Evolutionary conservation across 30 jellyfish, hydroid and myxozoan species (phyloP).

Genomic region (Rhopilema esculentum): DNA sequence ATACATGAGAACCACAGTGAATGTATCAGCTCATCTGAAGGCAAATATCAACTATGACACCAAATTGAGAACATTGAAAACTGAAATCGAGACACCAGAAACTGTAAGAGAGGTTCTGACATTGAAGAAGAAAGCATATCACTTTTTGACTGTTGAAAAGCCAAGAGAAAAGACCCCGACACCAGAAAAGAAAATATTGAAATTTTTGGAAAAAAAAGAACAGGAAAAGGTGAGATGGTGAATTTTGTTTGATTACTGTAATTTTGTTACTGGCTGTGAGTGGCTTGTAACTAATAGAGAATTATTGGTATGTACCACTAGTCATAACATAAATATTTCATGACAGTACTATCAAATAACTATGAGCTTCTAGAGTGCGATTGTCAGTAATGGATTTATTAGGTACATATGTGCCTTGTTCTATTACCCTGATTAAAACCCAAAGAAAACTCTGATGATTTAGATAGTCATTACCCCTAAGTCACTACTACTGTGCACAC

Average conservation of each 20-base stretch:
- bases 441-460: too few relatives aligned
- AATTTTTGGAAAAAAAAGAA: neutral
- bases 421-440: too few relatives aligned
- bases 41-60: conserved; percentile 41
- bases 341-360: neutral
- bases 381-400: too few relatives aligned
- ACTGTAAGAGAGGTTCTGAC: conserved; percentile 49
- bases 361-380: too few relatives aligned
- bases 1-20: conserved; percentile 46
- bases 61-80: conserved; percentile 39
- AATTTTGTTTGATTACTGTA: too few relatives aligned
- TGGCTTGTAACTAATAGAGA: too few relatives aligned
- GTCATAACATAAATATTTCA: too few relatives aligned
- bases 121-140: conserved; percentile 27
- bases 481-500: too few relatives aligned
- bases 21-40: conserved; percentile 43
- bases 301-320: too few relatives aligned
- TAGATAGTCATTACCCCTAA: too few relatives aligned
- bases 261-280: too few relatives aligned
- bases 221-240: neutral
- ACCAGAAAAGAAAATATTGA: neutral
- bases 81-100: conserved; percentile 69
- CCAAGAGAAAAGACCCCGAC: neutral
- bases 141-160: conserved; percentile 38
- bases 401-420: too few relatives aligned